Evolutionary conservation across 1,140 invertebrate genomes (phyloP).

Genomic region (Phymorhynchus buccinoides): DNA sequence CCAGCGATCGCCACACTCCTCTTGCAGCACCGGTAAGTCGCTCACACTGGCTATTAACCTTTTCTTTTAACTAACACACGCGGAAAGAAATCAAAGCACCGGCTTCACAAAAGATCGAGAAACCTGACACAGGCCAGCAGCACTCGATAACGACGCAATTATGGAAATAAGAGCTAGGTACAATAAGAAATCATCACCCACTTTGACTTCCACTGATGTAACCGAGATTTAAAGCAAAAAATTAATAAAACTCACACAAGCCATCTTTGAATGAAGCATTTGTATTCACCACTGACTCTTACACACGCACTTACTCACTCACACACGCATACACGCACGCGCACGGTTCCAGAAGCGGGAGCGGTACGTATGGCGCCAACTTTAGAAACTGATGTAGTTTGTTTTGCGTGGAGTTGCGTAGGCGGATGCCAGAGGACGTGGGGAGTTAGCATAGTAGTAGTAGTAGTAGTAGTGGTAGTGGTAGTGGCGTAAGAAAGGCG

Average conservation of each 20-base stretch:
- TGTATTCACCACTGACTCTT: background rate
- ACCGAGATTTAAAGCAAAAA: background rate
- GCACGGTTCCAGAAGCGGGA: conserved; percentile 11
- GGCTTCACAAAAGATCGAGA: conserved; percentile 8
- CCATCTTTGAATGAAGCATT: conserved; percentile 2
- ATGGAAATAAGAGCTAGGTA: background rate
- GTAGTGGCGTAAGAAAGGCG: conserved; percentile 17
- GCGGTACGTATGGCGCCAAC: background rate
- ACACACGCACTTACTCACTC: conserved; percentile 1
- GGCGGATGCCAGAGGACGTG: conserved; percentile 18
- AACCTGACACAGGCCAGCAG: background rate
- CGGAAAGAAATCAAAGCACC: background rate
- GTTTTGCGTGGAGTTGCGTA: conserved; percentile 29
- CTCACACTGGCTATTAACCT: background rate
- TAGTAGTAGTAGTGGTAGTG: too few species aligned
- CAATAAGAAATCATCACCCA: background rate
- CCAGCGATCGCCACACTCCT: background rate
- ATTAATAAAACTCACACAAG: too few species aligned
- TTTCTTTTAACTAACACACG: background rate
- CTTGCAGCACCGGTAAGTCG: background rate
- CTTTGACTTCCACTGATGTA: background rate
- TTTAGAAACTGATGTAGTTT: conserved; percentile 31
- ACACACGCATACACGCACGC: background rate
- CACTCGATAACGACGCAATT: background rate
- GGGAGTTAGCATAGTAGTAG: too few species aligned